Conservation (phyloP, 2,797 vertebrate genomes). For the Hypotaenidia philippensis region DNA sequence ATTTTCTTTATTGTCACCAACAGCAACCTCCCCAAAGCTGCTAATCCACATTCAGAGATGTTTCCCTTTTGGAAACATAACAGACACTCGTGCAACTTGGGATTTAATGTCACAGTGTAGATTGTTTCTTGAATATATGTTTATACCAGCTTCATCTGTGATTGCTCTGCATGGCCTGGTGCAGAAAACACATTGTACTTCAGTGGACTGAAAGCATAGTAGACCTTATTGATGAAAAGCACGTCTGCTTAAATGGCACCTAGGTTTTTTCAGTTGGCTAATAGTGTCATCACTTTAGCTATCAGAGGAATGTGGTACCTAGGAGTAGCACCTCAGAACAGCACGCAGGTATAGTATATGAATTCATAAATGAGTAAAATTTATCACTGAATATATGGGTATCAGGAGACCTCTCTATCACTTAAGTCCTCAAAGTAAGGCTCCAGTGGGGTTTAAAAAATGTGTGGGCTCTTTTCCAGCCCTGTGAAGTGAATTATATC, state of each 20-base stretch:
- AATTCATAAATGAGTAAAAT: constrained; percentile 12
- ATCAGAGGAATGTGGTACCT: background rate
- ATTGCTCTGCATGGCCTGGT: background rate
- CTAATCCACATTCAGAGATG: background rate
- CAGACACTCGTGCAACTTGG: background rate
- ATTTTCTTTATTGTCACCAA: background rate
- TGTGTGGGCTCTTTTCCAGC: constrained; percentile 13
- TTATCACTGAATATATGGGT: constrained; percentile 2
- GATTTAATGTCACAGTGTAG: background rate
- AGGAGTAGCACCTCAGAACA: background rate
- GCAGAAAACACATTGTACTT: background rate
- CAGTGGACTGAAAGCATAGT: background rate
- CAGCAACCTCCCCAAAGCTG: background rate
- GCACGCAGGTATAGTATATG: background rate
- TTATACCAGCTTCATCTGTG: background rate
- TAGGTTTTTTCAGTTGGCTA: background rate
- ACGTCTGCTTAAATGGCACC: background rate
- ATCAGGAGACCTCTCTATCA: constrained; percentile 12
- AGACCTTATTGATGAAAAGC: background rate
- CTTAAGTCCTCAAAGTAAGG: background rate
- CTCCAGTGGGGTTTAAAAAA: constrained; percentile 24
- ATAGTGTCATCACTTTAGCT: background rate
- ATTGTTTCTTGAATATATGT: background rate
- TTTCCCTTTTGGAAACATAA: background rate
- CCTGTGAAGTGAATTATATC: constrained; percentile 31